Conservation (phyloP, 2,888 invertebrate genomes). For the Drosophila merina region DNA sequence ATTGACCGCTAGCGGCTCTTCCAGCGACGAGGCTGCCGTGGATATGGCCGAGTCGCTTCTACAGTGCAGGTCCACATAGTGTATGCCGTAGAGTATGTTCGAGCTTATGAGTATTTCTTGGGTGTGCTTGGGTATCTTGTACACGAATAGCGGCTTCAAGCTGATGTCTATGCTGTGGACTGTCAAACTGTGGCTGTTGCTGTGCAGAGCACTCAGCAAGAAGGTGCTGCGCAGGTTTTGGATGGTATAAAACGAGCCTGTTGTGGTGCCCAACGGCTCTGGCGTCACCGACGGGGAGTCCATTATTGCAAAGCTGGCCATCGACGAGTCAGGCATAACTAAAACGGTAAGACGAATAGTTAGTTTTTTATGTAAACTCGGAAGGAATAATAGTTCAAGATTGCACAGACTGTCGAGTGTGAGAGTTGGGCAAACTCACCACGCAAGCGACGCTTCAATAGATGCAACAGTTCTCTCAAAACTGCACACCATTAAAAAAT, state of each 20-base stretch:
- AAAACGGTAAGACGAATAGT: conserved; percentile 42
- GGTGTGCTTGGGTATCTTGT: conserved; percentile 88
- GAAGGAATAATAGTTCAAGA: no score
- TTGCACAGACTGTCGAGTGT: conserved; percentile 14
- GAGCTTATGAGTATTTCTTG: conserved; percentile 88
- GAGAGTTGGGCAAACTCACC: conserved; percentile 70
- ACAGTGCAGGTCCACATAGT: conserved; percentile 83
- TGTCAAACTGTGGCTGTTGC: conserved; percentile 79
- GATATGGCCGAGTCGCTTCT: conserved; percentile 48
- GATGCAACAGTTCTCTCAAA: conserved; percentile 73
- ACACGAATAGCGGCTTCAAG: conserved; percentile 88
- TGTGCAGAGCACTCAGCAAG: conserved; percentile 83
- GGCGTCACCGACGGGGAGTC: conserved; percentile 83
- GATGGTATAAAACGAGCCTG: conserved; percentile 83
- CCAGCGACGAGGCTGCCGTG: conserved; percentile 45
- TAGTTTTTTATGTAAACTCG: no score
- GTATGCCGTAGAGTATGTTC: conserved; percentile 87
- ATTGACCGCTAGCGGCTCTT: conserved; percentile 61
- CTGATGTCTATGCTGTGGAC: conserved; percentile 88
- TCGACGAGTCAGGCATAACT: conserved; percentile 81
- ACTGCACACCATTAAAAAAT: conserved; percentile 60
- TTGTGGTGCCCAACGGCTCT: conserved; percentile 81
- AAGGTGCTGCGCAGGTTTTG: conserved; percentile 83
- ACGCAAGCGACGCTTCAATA: conserved; percentile 72
- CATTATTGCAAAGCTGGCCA: conserved; percentile 82